Evolutionary conservation across 1,140 invertebrate genomes (phyloP).

Genomic region (Drosophila auraria): DNA sequence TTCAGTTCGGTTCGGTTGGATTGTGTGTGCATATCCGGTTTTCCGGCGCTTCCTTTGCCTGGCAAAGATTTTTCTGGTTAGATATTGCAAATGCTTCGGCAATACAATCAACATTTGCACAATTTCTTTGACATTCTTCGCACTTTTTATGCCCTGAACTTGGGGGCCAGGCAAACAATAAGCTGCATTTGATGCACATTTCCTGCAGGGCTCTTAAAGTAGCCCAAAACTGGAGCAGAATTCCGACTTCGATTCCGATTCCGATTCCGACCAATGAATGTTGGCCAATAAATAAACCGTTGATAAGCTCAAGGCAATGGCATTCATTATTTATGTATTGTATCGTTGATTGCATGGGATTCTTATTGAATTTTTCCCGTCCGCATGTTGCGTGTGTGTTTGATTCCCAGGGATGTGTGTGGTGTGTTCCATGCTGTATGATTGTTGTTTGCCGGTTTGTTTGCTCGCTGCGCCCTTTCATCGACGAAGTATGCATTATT

Average conservation of each 20-base stretch:
- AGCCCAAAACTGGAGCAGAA: neutral
- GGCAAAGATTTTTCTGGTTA: slow-evolving; percentile 46
- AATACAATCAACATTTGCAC: slow-evolving; percentile 78
- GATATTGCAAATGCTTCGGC: slow-evolving; percentile 56
- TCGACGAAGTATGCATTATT: slow-evolving; percentile 48
- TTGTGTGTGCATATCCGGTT: slow-evolving; percentile 71
- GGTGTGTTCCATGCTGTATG: slow-evolving; percentile 43
- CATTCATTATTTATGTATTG: slow-evolving; percentile 81
- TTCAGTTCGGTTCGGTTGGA: slow-evolving; percentile 32
- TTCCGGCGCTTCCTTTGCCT: slow-evolving; percentile 49
- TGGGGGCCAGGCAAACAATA: slow-evolving; percentile 52
- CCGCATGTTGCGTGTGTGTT: slow-evolving; percentile 19
- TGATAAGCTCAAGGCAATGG: slow-evolving; percentile 77
- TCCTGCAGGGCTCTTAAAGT: slow-evolving; percentile 51
- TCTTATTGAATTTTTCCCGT: slow-evolving; percentile 70
- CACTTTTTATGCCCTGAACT: slow-evolving; percentile 2
- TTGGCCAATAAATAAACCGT: slow-evolving; percentile 76
- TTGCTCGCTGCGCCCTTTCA: slow-evolving; percentile 41
- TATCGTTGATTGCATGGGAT: slow-evolving; percentile 64
- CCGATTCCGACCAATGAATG: slow-evolving; percentile 23
- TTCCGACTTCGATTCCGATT: neutral
- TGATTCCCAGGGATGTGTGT: slow-evolving; percentile 9
- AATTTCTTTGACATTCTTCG: slow-evolving; percentile 72
- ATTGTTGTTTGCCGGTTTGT: slow-evolving; percentile 35
- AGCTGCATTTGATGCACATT: slow-evolving; percentile 64